Evolutionary conservation across 2,797 vertebrate species (phyloP).

Genomic region (Dendrocincla fuliginosa): DNA sequence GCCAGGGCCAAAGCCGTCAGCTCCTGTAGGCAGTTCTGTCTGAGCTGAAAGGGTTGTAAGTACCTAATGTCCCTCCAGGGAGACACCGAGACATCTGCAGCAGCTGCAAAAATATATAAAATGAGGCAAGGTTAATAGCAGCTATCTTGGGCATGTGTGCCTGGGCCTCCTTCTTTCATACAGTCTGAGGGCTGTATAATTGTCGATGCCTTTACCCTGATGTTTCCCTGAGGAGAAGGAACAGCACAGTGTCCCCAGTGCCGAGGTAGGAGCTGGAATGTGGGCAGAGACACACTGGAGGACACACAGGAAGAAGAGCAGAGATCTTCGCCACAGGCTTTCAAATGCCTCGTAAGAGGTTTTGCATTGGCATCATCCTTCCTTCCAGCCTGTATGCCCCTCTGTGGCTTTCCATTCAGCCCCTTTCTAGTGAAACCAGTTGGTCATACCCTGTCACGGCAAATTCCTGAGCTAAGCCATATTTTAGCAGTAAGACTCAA

Average conservation of each 20-base stretch:
- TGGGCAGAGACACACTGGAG: background rate
- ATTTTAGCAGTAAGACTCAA: rapidly evolving
- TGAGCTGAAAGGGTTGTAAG: slow-evolving; percentile 12
- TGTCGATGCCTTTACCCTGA: background rate
- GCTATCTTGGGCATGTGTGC: background rate
- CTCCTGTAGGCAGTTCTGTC: background rate
- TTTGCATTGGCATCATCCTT: background rate
- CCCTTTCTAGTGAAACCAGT: background rate
- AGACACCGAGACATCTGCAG: background rate
- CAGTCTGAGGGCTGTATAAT: background rate
- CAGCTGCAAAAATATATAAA: slow-evolving; percentile 46
- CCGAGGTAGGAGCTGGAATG: background rate
- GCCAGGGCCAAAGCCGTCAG: background rate
- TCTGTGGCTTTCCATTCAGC: rapidly evolving
- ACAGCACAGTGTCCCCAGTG: rapidly evolving
- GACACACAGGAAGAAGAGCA: background rate
- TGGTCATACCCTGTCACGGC: background rate
- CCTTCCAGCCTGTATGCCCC: background rate
- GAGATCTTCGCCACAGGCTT: background rate
- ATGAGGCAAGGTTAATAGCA: slow-evolving; percentile 15
- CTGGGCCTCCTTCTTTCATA: background rate
- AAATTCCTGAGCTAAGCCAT: background rate
- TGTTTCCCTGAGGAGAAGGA: background rate
- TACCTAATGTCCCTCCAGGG: background rate
- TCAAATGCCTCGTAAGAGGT: background rate